These are phyloP conservation scores for Sinelater perroti DNA, from an alignment of 2,888 invertebrate genomes.

Conservation along the genomic window DNA sequence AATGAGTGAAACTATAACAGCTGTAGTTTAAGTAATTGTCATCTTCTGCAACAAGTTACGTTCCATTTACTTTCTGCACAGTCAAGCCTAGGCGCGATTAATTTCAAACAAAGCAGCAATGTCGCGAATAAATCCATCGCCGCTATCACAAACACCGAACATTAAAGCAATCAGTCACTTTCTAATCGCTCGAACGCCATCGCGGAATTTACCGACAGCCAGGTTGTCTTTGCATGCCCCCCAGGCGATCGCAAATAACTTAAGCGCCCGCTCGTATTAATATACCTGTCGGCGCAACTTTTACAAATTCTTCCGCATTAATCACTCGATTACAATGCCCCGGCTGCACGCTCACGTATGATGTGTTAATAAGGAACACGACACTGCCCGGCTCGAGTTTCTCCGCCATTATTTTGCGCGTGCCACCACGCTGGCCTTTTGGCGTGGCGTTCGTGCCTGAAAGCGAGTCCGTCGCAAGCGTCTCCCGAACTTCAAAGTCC, in stretches of 20 bases:
- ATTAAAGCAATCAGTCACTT: slow-evolving; percentile 9
- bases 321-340: slow-evolving; percentile 7
- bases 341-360: neutral
- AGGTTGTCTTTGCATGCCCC: neutral
- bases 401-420: slow-evolving; percentile 9
- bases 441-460: slow-evolving; percentile 5
- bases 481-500: slow-evolving; percentile 4
- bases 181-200: slow-evolving; percentile 12
- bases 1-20: no score
- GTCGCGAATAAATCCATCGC: neutral
- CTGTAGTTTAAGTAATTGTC: no score
- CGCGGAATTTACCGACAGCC: neutral
- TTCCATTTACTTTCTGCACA: no score
- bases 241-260: slow-evolving; percentile 5
- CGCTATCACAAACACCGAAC: neutral
- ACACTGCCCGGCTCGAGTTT: neutral
- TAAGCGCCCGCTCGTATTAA: neutral
- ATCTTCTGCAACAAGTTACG: no score
- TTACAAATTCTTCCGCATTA: slow-evolving; percentile 8
- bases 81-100: no score
- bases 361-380: slow-evolving; percentile 10
- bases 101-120: slow-evolving; percentile 2
- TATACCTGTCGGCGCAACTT: slow-evolving; percentile 4
- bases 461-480: neutral
- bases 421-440: neutral